Evolutionary conservation across 2,888 invertebrate genomes (phyloP), one percentile per base, ranked within the genome.

Genomic region (Himalopsyche kuldschensis): DNA sequence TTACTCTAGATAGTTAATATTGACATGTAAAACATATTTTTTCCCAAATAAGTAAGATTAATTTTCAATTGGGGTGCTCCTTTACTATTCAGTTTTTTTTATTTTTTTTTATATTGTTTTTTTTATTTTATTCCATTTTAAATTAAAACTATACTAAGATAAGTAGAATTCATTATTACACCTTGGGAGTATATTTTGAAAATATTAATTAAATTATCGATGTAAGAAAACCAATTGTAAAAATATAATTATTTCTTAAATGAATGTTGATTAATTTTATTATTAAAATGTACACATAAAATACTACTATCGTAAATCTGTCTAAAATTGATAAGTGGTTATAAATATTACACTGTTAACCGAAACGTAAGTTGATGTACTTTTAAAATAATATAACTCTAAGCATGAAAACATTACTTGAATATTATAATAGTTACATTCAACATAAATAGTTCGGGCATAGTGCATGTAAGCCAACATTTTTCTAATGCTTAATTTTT

Each of bases 1-100:
- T 76, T 83, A 83, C 75, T 80, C 47, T 83, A 83, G 83, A 80
- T 78, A 78, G 55, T 35, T 83, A 81, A 77, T 81, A 81, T 75
- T 47, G 55, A 77, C 55, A 81, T n/a, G 41, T 76, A 30, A 69
- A 55, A 55, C 24, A 55, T 55, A 48, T 48, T 20, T 20, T 48
- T 48, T 20, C 24, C 55, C 20, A 55, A 55, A 20, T 41, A 48
- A 48, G 48, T 20, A 11, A 4, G 3, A 3, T 75, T 75, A 75
- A 31, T 31, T 75, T 75, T 31, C 31, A 31, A 75, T 75, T 20
- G 55, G 48, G 30, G 30, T 69, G 69, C 30, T 69, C 69, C 69
- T 69, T 69, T 30, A 69, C 30, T 69, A 30, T 69, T 69, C 8
- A 48, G 5, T 48, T 4, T 69, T 27, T 0, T 30, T 30, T 48